Evolutionary conservation across 2,113 vertebrate species (phyloP), one percentile per base, ranked within the genome.

Genomic region (Brienomyrus longianalis): DNA sequence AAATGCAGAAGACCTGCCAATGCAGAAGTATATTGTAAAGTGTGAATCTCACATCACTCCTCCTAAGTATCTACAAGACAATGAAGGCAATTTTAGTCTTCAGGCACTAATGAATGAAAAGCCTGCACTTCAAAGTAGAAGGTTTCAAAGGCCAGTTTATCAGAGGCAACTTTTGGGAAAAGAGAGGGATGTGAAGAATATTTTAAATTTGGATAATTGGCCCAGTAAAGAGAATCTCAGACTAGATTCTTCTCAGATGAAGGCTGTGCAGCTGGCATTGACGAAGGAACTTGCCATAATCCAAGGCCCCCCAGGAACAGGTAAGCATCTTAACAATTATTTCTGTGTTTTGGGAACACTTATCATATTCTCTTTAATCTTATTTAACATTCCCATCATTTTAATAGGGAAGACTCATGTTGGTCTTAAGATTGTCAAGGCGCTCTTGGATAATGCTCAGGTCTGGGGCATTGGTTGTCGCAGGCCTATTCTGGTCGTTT

Each of bases 231-330:
- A 89, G 13, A 21, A 89, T 9, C 88, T 89, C 11, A 35, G 92
- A 51, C 92, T 97, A 86, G 93, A 92, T 10, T 15, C 84, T 13
- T 92, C 92, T 6, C 93, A 94, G 85, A 90, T 92, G 51, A n/a
- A 10, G 6, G 93, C 93, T 45, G 43, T 94, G 43, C 90, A 90
- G 15, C 87, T 89, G 83, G 92, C 93, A 50, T 27, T 94, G 27
- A 93, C 90, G 47, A 91, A 90, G n/a, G 92, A 94, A 48, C 90
- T 93, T 19, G 83, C 89, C 43, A 91, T 93, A 50, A 92, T 94
- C 54, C 93, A 94, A 88, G 93, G 93, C 13, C 93, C 93, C 8
- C 92, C 93, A 39, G 93, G 93, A 88, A 93, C 93, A 92, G 93
- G 93, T 94, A 88, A 90, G 94, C 47, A n/a, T 1, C 7, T 35